phyloP scores from a whole-genome alignment of 2,888 invertebrate species.

The Drosophila mercatorum region DNA sequence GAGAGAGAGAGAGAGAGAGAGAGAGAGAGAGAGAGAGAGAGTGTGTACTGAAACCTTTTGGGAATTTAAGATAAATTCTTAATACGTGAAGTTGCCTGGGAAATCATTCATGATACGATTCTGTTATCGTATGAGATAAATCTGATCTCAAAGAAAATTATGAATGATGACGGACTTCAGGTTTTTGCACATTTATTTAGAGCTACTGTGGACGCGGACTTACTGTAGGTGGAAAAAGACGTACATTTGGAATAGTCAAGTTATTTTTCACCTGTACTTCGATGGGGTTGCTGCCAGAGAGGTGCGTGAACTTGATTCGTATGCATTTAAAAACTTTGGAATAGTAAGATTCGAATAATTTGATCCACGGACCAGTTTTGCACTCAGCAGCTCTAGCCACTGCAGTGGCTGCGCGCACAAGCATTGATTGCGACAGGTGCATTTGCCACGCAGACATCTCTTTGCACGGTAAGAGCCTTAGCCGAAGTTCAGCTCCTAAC shows the following conservation, averaged over 20 bases:
- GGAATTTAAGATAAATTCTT: no score
- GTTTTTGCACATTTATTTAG: background rate
- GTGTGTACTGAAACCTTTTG: no score
- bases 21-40: background rate
- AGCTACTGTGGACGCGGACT: background rate
- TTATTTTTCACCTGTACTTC: background rate
- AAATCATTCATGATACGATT: no score
- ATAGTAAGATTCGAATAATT: slow-evolving; percentile 3
- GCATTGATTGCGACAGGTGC: slow-evolving; percentile 69
- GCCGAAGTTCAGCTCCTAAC: slow-evolving; percentile 18
- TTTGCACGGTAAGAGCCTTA: slow-evolving; percentile 20
- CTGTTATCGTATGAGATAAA: background rate
- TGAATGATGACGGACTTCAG: background rate
- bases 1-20: background rate
- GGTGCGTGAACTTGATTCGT: background rate
- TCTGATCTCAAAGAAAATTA: background rate
- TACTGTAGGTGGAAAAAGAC: background rate
- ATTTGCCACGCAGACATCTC: slow-evolving; percentile 69
- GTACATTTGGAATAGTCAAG: background rate
- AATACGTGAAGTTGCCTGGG: no score
- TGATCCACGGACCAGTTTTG: slow-evolving; percentile 27
- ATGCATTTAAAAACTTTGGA: background rate
- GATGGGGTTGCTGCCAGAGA: no score
- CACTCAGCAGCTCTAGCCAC: slow-evolving; percentile 8
- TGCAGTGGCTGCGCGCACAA: slow-evolving; percentile 40